A percentile compares a stretch with the other conserved stretches of the same genome.
phyloP scores from a whole-genome alignment of 2,888 invertebrate genomes.

The Ectobius pallidus region DNA sequence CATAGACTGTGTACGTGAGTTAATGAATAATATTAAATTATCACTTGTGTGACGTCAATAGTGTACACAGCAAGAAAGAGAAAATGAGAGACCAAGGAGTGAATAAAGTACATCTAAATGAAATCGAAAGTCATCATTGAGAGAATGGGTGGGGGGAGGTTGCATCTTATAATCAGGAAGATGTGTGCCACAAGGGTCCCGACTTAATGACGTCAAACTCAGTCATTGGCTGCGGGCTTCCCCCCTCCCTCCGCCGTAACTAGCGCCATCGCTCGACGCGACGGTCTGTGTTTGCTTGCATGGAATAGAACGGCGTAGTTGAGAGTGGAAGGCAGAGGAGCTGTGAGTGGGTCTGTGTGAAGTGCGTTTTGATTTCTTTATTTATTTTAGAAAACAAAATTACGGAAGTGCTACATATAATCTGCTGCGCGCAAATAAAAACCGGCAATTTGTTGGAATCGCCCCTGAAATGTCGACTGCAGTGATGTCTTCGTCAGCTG shows the following conservation, averaged over 20 bases:
- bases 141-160: background rate
- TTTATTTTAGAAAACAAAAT: background rate
- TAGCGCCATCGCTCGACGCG: too few relatives aligned
- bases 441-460: background rate
- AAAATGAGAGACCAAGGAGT: background rate
- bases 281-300: background rate
- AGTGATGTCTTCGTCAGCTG: slow-evolving; percentile 72
- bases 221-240: background rate
- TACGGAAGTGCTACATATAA: background rate
- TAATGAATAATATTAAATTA: too few relatives aligned
- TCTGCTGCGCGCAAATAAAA: background rate
- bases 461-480: slow-evolving; percentile 69
- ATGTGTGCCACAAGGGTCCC: slow-evolving; percentile 19
- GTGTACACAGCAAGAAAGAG: too few relatives aligned
- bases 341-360: background rate
- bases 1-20: too few relatives aligned
- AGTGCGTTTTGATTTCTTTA: background rate
- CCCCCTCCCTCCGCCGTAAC: background rate
- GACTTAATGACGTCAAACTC: slow-evolving; percentile 19
- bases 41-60: too few relatives aligned
- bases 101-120: background rate
- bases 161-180: slow-evolving; percentile 4
- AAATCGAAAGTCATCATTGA: slow-evolving; percentile 38
- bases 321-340: background rate
- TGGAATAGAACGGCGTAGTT: background rate